These are phyloP conservation scores for Chironomus tepperi DNA, from an alignment of 1,140 invertebrate species.

Conservation along the genomic window DNA sequence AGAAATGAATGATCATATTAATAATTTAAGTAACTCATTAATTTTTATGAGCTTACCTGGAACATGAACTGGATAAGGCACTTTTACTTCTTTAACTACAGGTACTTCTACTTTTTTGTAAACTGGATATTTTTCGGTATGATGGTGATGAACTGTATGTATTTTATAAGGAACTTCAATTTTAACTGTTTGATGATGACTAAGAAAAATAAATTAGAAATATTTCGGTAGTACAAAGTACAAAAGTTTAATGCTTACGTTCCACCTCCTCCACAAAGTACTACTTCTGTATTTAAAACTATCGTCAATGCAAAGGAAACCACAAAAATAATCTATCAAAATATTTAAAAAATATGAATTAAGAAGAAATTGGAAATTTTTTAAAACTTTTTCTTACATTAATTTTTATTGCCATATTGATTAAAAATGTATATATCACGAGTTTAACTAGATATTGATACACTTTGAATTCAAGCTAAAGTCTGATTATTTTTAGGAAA, in stretches of 20 bases:
- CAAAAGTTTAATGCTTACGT: background rate
- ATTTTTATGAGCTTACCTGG: background rate
- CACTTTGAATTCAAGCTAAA: background rate
- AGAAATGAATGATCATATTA: background rate
- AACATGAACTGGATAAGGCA: background rate
- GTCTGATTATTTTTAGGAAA: background rate
- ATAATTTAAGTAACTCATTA: background rate
- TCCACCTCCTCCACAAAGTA: background rate
- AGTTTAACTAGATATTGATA: background rate
- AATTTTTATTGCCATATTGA: background rate
- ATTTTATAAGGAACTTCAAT: slow-evolving; percentile 16
- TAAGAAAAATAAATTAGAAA: background rate
- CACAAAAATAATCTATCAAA: background rate
- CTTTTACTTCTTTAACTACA: slow-evolving; percentile 11
- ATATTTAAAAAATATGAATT: background rate
- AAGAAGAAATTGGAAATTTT: no score
- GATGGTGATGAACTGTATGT: slow-evolving; percentile 14
- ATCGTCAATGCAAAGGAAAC: background rate
- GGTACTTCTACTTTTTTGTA: background rate
- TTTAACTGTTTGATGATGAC: slow-evolving; percentile 12
- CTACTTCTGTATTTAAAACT: background rate
- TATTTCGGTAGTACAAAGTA: background rate
- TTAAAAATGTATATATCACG: background rate
- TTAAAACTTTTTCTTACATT: slow-evolving; percentile 1
- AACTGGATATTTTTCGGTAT: background rate